Evolutionary conservation across 2,888 invertebrate species (phyloP).

Genomic region (Crematogaster levior): DNA sequence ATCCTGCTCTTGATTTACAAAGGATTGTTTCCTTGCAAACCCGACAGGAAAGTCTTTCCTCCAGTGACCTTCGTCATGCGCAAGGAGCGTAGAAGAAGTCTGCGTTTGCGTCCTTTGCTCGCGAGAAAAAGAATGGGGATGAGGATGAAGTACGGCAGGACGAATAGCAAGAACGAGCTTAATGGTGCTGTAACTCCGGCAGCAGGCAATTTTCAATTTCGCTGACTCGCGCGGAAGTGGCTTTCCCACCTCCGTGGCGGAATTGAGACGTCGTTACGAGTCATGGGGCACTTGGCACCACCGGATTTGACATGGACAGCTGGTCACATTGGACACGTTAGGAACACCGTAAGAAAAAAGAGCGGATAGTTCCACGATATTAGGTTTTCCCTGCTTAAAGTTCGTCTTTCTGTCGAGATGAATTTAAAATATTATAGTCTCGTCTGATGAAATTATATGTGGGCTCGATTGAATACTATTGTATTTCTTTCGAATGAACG

Average conservation of each 20-base stretch:
- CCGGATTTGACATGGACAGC: conserved; percentile 79
- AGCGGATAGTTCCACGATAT: neutral
- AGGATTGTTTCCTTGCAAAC: neutral
- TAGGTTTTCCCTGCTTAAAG: conserved; percentile 12
- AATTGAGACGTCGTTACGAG: conserved; percentile 74
- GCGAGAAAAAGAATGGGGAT: conserved; percentile 6
- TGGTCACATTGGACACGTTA: conserved; percentile 68
- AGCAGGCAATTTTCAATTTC: conserved; percentile 79
- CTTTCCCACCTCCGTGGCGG: conserved; percentile 65
- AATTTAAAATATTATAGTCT: neutral
- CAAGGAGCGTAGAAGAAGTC: neutral
- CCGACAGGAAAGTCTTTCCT: neutral
- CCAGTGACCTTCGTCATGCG: neutral
- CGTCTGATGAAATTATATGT: neutral
- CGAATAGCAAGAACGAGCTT: conserved; percentile 54
- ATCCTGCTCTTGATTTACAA: neutral
- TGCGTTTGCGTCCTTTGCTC: conserved; percentile 9
- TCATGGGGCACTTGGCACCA: conserved; percentile 57
- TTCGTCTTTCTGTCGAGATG: neutral
- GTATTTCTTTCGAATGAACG: neutral
- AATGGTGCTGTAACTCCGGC: conserved; percentile 57
- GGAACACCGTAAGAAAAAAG: conserved; percentile 29
- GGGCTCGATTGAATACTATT: neutral
- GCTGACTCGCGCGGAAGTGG: conserved; percentile 77
- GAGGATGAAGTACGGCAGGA: conserved; percentile 32